Conservation (phyloP, 1,140 invertebrate genomes). For the Eciton burchellii region DNA sequence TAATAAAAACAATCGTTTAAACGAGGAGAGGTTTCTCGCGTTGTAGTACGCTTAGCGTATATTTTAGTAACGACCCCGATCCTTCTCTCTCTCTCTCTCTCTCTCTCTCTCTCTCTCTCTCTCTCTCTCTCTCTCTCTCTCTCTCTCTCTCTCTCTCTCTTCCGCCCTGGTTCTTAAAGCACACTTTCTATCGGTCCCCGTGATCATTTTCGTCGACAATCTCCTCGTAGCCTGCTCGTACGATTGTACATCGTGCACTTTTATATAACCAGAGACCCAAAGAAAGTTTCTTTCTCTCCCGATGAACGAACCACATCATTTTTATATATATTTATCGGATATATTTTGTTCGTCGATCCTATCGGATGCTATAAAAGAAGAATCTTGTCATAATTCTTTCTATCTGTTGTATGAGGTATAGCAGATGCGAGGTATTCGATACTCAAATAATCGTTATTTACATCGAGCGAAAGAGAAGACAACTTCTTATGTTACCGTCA, state of each 20-base stretch:
- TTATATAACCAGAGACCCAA: no score
- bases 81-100: conserved; percentile 84
- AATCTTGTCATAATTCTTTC: no score
- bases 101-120: conserved; percentile 84
- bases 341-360: no score
- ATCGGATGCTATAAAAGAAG: no score
- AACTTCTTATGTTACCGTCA: no score
- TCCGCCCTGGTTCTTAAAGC: conserved; percentile 82
- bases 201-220: conserved; percentile 74
- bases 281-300: no score
- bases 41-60: conserved; percentile 83
- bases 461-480: no score
- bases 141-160: conserved; percentile 85
- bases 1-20: conserved; percentile 75
- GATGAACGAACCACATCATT: no score
- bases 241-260: neutral
- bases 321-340: no score
- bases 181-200: conserved; percentile 78
- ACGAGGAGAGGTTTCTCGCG: conserved; percentile 81
- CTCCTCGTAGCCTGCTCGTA: conserved; percentile 49
- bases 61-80: conserved; percentile 86
- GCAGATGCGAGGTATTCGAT: no score
- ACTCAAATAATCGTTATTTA: no score
- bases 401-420: no score
- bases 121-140: conserved; percentile 84